phyloP scores from a whole-genome alignment of 2,113 vertebrate genomes.

The Tringa solitaria region DNA sequence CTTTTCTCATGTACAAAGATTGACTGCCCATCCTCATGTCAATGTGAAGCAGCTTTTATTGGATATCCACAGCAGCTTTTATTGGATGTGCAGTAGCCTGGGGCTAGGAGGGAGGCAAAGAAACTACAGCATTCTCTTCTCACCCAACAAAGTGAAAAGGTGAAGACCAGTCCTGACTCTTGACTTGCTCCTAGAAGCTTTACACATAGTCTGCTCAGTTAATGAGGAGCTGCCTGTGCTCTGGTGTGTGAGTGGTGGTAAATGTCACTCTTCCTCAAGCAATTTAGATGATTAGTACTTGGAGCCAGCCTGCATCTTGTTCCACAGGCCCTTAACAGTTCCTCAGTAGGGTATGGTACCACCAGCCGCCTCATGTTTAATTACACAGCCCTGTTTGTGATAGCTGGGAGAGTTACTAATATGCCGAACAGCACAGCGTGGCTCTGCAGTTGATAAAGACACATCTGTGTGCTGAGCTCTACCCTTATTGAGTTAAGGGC shows the following conservation, averaged over 20 bases:
- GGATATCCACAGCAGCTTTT: neutral
- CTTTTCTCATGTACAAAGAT: neutral
- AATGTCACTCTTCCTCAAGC: neutral
- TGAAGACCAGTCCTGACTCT: neutral
- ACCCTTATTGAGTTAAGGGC: neutral
- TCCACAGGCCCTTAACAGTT: neutral
- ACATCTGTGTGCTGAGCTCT: constrained; percentile 5
- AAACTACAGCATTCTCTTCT: neutral
- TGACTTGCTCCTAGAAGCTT: neutral
- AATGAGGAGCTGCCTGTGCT: neutral
- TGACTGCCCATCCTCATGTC: neutral
- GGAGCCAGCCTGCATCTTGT: neutral
- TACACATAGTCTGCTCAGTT: neutral
- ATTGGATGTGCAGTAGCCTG: neutral
- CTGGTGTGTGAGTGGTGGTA: neutral
- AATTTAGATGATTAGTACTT: neutral
- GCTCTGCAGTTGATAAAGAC: constrained; percentile 36
- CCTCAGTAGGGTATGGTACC: constrained; percentile 26
- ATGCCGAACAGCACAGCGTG: neutral
- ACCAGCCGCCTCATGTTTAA: neutral
- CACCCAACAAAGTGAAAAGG: neutral
- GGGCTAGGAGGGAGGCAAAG: neutral
- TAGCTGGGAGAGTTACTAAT: neutral
- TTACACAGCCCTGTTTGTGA: constrained; percentile 35
- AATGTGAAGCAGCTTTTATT: neutral